phyloP scores from a whole-genome alignment of 2,113 vertebrate species.

The Syrrhaptes paradoxus region DNA sequence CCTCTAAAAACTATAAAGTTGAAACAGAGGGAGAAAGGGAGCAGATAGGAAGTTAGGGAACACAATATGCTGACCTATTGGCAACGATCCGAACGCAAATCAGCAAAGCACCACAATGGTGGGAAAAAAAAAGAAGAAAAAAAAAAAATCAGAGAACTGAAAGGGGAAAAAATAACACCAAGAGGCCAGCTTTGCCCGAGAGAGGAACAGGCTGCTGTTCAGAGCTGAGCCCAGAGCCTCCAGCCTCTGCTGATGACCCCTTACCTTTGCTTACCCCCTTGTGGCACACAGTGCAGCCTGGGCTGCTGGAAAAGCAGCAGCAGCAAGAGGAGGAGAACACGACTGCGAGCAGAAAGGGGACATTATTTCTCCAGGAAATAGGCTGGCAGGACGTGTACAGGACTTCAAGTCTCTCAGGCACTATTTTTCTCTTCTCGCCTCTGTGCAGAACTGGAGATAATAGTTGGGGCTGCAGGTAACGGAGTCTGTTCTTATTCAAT shows the following conservation, averaged over 20 bases:
- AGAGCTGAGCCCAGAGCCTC: neutral
- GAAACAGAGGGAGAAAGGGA: neutral
- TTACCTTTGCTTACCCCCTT: conserved; percentile 39
- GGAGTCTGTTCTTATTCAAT: conserved; percentile 46
- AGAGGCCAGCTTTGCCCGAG: neutral
- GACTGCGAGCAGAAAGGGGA: neutral
- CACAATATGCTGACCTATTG: conserved; percentile 34
- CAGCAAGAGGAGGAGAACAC: neutral
- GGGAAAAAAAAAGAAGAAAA: neutral
- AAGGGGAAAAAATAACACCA: neutral
- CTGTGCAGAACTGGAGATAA: conserved; percentile 28
- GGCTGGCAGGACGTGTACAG: neutral
- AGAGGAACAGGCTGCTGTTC: neutral
- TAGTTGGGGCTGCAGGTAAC: conserved; percentile 54
- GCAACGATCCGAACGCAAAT: neutral
- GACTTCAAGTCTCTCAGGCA: conserved; percentile 36
- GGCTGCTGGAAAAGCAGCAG: neutral
- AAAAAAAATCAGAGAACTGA: neutral
- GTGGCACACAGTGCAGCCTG: neutral
- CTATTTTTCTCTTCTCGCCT: conserved; percentile 42
- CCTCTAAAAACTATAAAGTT: conserved; percentile 21
- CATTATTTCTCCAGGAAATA: conserved; percentile 19
- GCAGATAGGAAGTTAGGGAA: conserved; percentile 24
- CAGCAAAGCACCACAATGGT: neutral
- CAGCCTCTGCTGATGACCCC: neutral